These are phyloP conservation scores for Hypsibius dujardini DNA, from an alignment of 1,140 invertebrate genomes.

Conservation along the genomic window DNA sequence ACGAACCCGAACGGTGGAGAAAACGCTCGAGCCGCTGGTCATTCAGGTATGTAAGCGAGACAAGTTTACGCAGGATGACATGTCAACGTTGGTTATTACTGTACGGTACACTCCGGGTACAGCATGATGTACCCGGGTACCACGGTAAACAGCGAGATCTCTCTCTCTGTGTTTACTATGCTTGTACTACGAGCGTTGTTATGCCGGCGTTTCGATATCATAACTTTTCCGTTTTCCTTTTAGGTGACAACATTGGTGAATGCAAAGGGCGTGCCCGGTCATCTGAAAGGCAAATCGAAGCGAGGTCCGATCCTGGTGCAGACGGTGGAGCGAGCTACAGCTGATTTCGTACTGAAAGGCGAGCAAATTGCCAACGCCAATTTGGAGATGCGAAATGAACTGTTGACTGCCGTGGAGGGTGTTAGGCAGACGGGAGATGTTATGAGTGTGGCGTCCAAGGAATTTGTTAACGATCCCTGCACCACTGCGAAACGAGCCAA, in stretches of 20 bases:
- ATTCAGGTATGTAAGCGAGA: conserved; percentile 51
- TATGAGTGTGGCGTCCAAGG: conserved; percentile 72
- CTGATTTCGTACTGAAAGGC: conserved; percentile 84
- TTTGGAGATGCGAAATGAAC: conserved; percentile 85
- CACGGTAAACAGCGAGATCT: not conserved
- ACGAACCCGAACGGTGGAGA: conserved; percentile 87
- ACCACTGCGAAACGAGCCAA: conserved; percentile 75
- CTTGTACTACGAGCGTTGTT: not conserved
- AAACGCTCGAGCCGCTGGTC: conserved; percentile 82
- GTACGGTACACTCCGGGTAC: not conserved
- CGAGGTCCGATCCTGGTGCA: conserved; percentile 82
- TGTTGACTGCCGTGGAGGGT: conserved; percentile 84
- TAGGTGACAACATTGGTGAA: conserved; percentile 81
- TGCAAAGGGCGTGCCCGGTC: conserved; percentile 84
- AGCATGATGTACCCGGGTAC: not conserved
- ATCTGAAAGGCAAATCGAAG: conserved; percentile 92
- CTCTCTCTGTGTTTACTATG: not conserved
- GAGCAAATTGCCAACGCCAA: conserved; percentile 93
- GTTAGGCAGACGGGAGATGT: conserved; percentile 73
- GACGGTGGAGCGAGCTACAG: conserved; percentile 85
- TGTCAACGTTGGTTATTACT: not conserved
- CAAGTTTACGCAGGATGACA: not conserved
- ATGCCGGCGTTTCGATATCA: not conserved
- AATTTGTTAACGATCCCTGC: conserved; percentile 92
- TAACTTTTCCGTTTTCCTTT: not conserved